Evolutionary conservation across 2,888 invertebrate genomes (phyloP).

Genomic region (Callosobruchus maculatus): DNA sequence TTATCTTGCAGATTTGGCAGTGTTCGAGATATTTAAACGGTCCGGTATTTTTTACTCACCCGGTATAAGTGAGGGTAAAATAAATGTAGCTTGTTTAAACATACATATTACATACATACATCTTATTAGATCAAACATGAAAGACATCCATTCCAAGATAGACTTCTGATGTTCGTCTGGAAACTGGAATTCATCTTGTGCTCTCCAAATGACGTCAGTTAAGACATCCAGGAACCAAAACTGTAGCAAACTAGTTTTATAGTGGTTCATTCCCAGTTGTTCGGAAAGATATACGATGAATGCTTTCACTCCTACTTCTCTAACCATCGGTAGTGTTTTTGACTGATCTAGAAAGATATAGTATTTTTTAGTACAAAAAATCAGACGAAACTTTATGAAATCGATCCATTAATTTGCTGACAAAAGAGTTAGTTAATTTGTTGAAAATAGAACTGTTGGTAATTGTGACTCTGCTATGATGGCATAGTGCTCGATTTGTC

Average conservation of each 20-base stretch:
- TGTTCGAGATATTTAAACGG: too few species aligned
- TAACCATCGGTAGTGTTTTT: slow-evolving; percentile 33
- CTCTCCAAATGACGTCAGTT: slow-evolving; percentile 45
- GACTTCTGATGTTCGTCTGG: slow-evolving; percentile 37
- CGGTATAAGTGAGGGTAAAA: too few species aligned
- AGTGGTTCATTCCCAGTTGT: slow-evolving; percentile 37
- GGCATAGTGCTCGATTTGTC: too few species aligned
- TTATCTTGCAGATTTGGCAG: too few species aligned
- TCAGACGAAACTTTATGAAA: too few species aligned
- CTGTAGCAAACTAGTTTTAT: slow-evolving; percentile 38
- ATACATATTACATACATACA: slow-evolving; percentile 29
- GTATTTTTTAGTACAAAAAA: too few species aligned
- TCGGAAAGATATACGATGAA: slow-evolving; percentile 35
- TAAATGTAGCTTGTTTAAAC: too few species aligned
- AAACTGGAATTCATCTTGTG: slow-evolving; percentile 45
- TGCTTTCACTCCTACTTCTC: slow-evolving; percentile 39
- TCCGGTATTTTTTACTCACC: too few species aligned
- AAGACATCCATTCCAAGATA: slow-evolving; percentile 43
- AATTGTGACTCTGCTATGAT: too few species aligned
- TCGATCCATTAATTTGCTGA: too few species aligned
- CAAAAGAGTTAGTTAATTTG: too few species aligned
- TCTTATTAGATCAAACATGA: slow-evolving; percentile 41
- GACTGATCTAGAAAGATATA: slow-evolving; percentile 2
- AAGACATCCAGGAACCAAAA: slow-evolving; percentile 48
- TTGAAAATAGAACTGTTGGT: too few species aligned